Evolutionary conservation across 1,140 invertebrate genomes (phyloP).

Genomic region (Drosophila saltans): DNA sequence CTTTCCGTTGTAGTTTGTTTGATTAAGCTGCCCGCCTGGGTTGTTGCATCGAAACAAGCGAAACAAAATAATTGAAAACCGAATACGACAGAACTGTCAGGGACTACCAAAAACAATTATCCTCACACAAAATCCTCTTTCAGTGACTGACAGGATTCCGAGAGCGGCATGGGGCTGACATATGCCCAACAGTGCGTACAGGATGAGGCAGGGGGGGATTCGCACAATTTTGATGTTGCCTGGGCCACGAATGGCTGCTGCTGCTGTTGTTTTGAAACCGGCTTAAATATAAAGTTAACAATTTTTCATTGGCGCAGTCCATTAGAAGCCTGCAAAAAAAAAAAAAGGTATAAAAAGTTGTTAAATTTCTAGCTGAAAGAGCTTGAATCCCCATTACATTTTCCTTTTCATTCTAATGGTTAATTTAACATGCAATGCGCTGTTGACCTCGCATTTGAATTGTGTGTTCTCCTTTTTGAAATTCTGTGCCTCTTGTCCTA

Average conservation of each 20-base stretch:
- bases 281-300: slow-evolving; percentile 79
- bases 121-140: slow-evolving; percentile 51
- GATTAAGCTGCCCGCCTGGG: slow-evolving; percentile 4
- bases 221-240: slow-evolving; percentile 7
- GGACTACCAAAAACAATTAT: slow-evolving; percentile 70
- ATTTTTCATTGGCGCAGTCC: slow-evolving; percentile 38
- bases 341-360: slow-evolving; percentile 21
- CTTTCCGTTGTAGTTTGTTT: slow-evolving; percentile 12
- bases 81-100: slow-evolving; percentile 33
- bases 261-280: slow-evolving; percentile 70
- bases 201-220: slow-evolving; percentile 32
- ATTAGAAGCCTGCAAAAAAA: slow-evolving; percentile 25
- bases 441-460: neutral
- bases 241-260: slow-evolving; percentile 20
- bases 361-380: neutral
- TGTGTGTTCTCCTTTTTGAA: neutral
- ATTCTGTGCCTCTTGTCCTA: neutral
- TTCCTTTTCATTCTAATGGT: neutral
- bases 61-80: slow-evolving; percentile 66
- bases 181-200: slow-evolving; percentile 40
- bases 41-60: slow-evolving; percentile 32
- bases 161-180: slow-evolving; percentile 39
- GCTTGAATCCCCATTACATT: too few species aligned
- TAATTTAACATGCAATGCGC: neutral
- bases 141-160: slow-evolving; percentile 31